phyloP scores from a whole-genome alignment of 2,113 vertebrate genomes.

The Craseonycteris thonglongyai region DNA sequence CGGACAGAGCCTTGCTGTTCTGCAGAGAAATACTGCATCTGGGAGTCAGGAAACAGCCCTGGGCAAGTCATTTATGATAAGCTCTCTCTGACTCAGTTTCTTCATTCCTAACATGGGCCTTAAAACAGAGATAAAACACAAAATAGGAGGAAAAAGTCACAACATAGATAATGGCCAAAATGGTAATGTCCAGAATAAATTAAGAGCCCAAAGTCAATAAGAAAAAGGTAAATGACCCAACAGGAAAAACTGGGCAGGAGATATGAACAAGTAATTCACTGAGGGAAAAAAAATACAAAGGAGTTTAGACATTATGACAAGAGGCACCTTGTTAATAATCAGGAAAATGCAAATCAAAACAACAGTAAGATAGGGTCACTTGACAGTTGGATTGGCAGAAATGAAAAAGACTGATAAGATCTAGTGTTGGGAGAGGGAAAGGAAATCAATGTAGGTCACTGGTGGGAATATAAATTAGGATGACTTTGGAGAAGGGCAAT shows the following conservation, averaged over 20 bases:
- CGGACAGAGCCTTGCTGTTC: not conserved
- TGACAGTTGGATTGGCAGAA: slow-evolving; percentile 31
- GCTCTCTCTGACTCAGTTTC: not conserved
- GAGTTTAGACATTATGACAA: slow-evolving; percentile 27
- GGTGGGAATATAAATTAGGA: not conserved
- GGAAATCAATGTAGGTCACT: not conserved
- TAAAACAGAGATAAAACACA: not conserved
- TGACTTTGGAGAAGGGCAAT: not conserved
- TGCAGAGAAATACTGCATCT: not conserved
- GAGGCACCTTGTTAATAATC: slow-evolving; percentile 5
- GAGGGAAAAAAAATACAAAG: not conserved
- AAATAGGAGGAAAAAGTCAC: not conserved
- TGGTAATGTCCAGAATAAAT: not conserved
- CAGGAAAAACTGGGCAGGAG: not conserved
- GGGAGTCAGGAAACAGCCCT: not conserved
- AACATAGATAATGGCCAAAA: not conserved
- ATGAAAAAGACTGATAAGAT: slow-evolving; percentile 16
- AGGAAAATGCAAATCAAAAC: slow-evolving; percentile 34
- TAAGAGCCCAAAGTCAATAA: not conserved
- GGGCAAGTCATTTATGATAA: not conserved
- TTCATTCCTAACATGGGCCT: not conserved
- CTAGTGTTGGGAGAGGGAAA: not conserved
- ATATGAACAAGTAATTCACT: not conserved
- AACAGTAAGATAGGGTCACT: not conserved
- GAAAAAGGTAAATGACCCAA: not conserved